Percentiles rank a stretch among this genome's conserved stretches.
Evolutionary conservation across 2,113 vertebrate genomes (phyloP).

Genomic region (Callithrix jacchus): DNA sequence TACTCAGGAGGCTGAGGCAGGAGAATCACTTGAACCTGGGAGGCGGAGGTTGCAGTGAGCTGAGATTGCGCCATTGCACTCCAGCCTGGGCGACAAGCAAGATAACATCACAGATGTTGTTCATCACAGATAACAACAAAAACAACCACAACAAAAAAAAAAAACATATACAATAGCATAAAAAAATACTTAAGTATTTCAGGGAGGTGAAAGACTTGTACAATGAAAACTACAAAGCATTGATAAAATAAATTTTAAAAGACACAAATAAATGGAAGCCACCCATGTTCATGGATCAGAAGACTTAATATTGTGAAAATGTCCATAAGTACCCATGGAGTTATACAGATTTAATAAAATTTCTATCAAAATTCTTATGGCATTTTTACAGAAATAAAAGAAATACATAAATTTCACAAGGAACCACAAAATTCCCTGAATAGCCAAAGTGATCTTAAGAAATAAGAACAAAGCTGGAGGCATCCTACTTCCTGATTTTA

Average conservation of each 20-base stretch:
- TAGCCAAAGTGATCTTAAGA: neutral
- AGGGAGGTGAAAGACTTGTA: neutral
- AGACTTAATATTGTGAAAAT: neutral
- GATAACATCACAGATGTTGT: too few species aligned
- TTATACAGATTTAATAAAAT: neutral
- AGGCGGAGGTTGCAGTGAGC: too few species aligned
- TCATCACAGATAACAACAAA: too few species aligned
- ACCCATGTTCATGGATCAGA: neutral
- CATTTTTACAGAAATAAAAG: neutral
- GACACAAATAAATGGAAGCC: neutral
- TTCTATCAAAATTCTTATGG: neutral
- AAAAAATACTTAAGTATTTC: neutral
- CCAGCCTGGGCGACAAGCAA: too few species aligned
- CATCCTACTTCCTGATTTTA: neutral
- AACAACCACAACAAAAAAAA: too few species aligned
- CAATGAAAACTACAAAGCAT: neutral
- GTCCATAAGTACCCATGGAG: neutral
- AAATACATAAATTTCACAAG: neutral
- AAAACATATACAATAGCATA: neutral
- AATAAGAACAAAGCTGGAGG: neutral
- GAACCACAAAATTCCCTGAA: neutral
- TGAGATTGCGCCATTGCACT: too few species aligned
- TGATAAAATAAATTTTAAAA: neutral
- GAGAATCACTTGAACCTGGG: too few species aligned
- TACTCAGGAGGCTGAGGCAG: too few species aligned